Conservation (phyloP, 2,888 invertebrate genomes). For the Drosophila emarginata region DNA sequence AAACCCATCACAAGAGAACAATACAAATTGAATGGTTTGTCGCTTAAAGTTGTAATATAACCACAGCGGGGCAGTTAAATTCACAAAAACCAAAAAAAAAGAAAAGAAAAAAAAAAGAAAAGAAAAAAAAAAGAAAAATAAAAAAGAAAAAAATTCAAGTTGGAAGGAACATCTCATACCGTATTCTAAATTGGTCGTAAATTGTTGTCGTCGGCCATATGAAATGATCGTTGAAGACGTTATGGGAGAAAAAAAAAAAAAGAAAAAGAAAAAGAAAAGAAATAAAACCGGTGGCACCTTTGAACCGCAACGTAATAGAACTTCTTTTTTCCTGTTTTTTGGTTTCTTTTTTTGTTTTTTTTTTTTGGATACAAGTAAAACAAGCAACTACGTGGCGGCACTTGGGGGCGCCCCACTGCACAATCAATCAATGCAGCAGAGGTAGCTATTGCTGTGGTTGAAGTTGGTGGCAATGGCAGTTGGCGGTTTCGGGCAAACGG, state of each 20-base stretch:
- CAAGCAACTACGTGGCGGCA: slow-evolving; percentile 37
- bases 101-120: not conserved
- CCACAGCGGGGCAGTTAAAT: not conserved
- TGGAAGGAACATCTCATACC: no score
- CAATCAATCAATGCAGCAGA: slow-evolving; percentile 68
- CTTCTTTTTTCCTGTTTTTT: not conserved
- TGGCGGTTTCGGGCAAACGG: no score
- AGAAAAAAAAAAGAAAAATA: not conserved
- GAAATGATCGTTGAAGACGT: slow-evolving; percentile 52
- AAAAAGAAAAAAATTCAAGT: not conserved
- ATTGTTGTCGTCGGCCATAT: slow-evolving; percentile 45
- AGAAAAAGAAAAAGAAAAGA: no score
- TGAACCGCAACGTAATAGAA: slow-evolving; percentile 52
- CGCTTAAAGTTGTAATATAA: slow-evolving; percentile 10
- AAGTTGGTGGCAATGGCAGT: no score
- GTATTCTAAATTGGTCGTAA: not conserved
- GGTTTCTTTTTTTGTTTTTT: not conserved
- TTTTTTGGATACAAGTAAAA: no score
- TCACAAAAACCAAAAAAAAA: not conserved
- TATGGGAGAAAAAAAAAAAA: slow-evolving; percentile 27
- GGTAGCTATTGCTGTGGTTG: not conserved
- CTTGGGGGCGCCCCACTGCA: slow-evolving; percentile 37
- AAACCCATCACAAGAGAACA: slow-evolving; percentile 32
- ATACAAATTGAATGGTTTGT: slow-evolving; percentile 33
- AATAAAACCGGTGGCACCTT: slow-evolving; percentile 61